Evolutionary conservation across 1,140 invertebrate genomes (phyloP).

Genomic region (Eriosoma lanigerum): DNA sequence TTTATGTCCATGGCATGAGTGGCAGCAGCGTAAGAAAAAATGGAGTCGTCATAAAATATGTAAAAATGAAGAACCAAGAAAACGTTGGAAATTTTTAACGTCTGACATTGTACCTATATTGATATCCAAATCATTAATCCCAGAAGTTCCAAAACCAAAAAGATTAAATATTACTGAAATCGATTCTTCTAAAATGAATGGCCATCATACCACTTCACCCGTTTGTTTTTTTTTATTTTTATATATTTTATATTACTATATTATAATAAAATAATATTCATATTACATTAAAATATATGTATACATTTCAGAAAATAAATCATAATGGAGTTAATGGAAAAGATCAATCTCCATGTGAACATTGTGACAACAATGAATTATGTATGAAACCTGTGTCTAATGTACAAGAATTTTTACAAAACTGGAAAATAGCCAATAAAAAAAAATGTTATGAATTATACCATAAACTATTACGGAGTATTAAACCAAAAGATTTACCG

Average conservation of each 20-base stretch:
- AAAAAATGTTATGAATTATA: slow-evolving; percentile 38
- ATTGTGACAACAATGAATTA: neutral
- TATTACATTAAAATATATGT: neutral
- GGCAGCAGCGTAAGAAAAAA: slow-evolving; percentile 30
- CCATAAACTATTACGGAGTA: slow-evolving; percentile 18
- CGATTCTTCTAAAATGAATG: slow-evolving; percentile 27
- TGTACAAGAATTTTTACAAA: slow-evolving; percentile 35
- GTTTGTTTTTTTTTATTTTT: neutral
- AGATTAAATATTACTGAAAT: slow-evolving; percentile 33
- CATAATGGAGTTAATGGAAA: slow-evolving; percentile 19
- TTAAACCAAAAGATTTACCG: slow-evolving; percentile 41
- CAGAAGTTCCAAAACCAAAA: slow-evolving; percentile 12
- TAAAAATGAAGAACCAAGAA: slow-evolving; percentile 4
- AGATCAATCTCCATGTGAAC: slow-evolving; percentile 3
- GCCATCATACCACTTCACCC: slow-evolving; percentile 24
- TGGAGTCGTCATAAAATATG: slow-evolving; percentile 12
- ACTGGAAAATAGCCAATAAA: slow-evolving; percentile 31
- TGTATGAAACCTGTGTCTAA: slow-evolving; percentile 26
- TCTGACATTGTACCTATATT: neutral
- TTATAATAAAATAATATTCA: neutral
- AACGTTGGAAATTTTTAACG: slow-evolving; percentile 38
- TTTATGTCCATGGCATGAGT: slow-evolving; percentile 41
- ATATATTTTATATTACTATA: neutral
- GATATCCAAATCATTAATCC: neutral
- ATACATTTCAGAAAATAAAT: slow-evolving; percentile 24